Evolutionary conservation across 2,113 vertebrate genomes (phyloP).

Genomic region (Colistium nudipinnis): DNA sequence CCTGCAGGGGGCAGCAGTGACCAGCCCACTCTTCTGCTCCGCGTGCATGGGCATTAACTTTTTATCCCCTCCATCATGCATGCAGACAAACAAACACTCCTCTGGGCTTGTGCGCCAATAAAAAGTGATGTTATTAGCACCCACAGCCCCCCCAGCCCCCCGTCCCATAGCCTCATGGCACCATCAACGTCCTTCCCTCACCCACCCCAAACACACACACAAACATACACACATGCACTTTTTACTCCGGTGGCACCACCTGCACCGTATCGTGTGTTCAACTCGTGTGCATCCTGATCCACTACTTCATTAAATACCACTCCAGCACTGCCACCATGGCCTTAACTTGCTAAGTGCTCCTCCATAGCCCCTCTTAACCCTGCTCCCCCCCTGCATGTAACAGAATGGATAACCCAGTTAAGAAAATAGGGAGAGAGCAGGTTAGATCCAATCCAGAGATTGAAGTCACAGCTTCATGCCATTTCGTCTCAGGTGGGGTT

Average conservation of each 20-base stretch:
- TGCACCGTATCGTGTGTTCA: constrained; percentile 49
- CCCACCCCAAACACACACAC: constrained; percentile 42
- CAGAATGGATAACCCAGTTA: constrained; percentile 67
- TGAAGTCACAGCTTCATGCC: constrained; percentile 40
- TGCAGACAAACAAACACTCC: constrained; percentile 79
- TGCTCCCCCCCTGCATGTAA: constrained; percentile 48
- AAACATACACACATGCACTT: constrained; percentile 8
- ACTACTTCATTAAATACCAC: constrained; percentile 78
- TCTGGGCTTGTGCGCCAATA: constrained; percentile 75
- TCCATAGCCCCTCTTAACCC: constrained; percentile 68
- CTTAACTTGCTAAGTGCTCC: constrained; percentile 71
- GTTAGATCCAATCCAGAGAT: constrained; percentile 49
- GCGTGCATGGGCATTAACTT: constrained; percentile 62
- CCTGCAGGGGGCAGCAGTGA: constrained; percentile 82
- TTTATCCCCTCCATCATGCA: constrained; percentile 75
- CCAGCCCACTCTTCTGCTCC: constrained; percentile 61
- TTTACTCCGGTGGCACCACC: constrained; percentile 52
- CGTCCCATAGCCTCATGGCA: constrained; percentile 38
- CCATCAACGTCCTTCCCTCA: constrained; percentile 51
- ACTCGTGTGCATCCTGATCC: constrained; percentile 62
- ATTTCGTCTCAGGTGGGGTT: constrained; percentile 44
- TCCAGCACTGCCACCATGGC: constrained; percentile 65
- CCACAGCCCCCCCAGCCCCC: constrained; percentile 7
- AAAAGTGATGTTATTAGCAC: constrained; percentile 78
- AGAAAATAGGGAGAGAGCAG: constrained; percentile 43